Percentiles rank a stretch among this genome's conserved stretches.
Evolutionary conservation across 2,113 vertebrate genomes (phyloP).

Genomic region (Phoenicopterus ruber): DNA sequence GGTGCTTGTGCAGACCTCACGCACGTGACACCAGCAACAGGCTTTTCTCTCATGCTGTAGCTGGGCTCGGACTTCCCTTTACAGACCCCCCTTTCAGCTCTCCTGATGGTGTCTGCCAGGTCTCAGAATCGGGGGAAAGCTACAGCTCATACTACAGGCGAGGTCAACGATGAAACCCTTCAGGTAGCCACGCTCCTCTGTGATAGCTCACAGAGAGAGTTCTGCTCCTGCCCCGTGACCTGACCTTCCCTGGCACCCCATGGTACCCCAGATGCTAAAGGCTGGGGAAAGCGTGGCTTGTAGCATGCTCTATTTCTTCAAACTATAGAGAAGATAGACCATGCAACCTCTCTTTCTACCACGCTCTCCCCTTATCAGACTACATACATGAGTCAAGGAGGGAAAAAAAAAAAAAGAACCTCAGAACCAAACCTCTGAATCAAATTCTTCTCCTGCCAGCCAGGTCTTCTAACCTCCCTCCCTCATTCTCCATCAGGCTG

Average conservation of each 20-base stretch:
- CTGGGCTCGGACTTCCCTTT: neutral
- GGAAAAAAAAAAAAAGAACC: neutral
- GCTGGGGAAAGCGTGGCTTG: neutral
- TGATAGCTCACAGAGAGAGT: neutral
- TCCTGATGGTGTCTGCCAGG: neutral
- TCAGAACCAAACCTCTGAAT: neutral
- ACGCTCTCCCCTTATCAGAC: neutral
- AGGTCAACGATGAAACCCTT: neutral
- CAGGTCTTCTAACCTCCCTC: neutral
- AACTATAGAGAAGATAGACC: neutral
- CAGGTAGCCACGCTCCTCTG: neutral
- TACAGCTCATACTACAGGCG: neutral
- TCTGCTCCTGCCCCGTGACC: neutral
- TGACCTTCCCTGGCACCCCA: neutral
- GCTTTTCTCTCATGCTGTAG: neutral
- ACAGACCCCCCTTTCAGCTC: neutral
- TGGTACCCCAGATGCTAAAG: neutral
- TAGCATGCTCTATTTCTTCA: neutral
- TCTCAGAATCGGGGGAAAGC: neutral
- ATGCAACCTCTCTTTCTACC: neutral
- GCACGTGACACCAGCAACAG: neutral
- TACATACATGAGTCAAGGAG: rapidly evolving
- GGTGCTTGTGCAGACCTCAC: neutral
- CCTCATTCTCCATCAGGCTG: neutral
- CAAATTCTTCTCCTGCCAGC: neutral